These are phyloP conservation scores for Dallia pectoralis DNA, from an alignment of 2,797 vertebrate genomes.

Conservation along the genomic window DNA sequence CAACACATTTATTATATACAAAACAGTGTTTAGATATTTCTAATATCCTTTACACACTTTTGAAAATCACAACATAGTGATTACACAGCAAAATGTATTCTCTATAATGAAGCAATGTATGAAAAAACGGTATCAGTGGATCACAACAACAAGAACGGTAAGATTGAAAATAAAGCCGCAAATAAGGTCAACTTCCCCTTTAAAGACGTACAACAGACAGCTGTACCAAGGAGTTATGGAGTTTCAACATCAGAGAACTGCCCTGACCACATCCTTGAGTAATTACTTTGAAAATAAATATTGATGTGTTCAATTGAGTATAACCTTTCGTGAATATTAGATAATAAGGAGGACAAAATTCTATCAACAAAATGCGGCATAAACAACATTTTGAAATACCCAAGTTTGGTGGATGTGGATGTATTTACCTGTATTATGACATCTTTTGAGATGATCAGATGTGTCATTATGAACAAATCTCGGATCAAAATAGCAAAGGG, in stretches of 20 bases:
- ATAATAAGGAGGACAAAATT: not conserved
- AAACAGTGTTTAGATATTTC: too few species aligned
- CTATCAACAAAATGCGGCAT: not conserved
- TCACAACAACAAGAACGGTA: too few species aligned
- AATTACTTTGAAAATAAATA: not conserved
- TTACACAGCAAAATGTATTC: too few species aligned
- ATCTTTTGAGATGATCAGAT: not conserved
- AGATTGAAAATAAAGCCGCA: too few species aligned
- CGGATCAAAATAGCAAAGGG: not conserved
- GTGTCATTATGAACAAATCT: not conserved
- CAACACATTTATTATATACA: too few species aligned
- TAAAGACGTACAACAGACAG: conserved; percentile 27
- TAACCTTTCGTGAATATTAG: not conserved
- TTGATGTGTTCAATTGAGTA: not conserved
- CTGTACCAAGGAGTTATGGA: conserved; percentile 3
- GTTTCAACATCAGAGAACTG: not conserved
- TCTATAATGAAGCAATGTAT: too few species aligned
- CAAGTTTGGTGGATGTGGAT: too few species aligned
- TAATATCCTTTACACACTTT: too few species aligned
- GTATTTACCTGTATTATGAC: not conserved
- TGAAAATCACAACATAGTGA: too few species aligned
- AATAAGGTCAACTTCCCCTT: too few species aligned
- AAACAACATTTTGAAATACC: not conserved
- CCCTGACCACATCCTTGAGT: not conserved
- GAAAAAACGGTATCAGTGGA: too few species aligned